A percentile compares a stretch with the other conserved stretches of the same genome.
phyloP scores from a whole-genome alignment of 2,113 vertebrate species.

The Sphaerodactylus townsendi region DNA sequence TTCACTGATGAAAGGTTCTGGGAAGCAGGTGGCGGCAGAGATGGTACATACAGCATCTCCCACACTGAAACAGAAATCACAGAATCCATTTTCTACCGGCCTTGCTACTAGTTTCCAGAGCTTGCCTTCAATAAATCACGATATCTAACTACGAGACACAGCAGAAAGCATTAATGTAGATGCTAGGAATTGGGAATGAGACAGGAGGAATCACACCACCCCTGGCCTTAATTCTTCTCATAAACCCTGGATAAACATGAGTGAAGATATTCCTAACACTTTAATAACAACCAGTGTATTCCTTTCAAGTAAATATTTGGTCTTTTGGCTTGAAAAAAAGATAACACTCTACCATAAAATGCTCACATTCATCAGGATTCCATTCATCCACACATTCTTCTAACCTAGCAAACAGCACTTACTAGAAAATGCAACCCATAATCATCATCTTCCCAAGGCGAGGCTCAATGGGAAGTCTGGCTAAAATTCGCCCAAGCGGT shows the following conservation, averaged over 20 bases:
- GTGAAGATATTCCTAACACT: background rate
- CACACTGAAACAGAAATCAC: slow-evolving; percentile 77
- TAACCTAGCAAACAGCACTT: slow-evolving; percentile 54
- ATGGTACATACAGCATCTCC: slow-evolving; percentile 95
- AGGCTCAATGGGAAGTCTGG: slow-evolving; percentile 93
- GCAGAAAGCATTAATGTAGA: background rate
- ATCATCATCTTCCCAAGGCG: slow-evolving; percentile 99
- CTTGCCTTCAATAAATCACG: background rate
- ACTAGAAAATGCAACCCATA: slow-evolving; percentile 97
- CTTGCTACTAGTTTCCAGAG: slow-evolving; percentile 7
- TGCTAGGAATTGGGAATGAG: background rate
- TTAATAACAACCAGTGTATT: background rate
- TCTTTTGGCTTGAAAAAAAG: background rate
- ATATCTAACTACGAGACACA: no score
- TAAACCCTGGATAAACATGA: background rate
- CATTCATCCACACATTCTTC: background rate
- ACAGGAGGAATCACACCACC: background rate
- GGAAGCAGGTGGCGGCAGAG: slow-evolving; percentile 92
- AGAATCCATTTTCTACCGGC: background rate
- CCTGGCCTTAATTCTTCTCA: background rate
- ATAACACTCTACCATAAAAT: background rate
- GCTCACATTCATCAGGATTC: background rate
- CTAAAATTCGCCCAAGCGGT: slow-evolving; percentile 91
- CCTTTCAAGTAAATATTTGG: fast-evolving
- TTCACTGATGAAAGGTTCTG: slow-evolving; percentile 93